Evolutionary conservation across 2,113 vertebrate species (phyloP).

Genomic region (Ciconia boyciana): DNA sequence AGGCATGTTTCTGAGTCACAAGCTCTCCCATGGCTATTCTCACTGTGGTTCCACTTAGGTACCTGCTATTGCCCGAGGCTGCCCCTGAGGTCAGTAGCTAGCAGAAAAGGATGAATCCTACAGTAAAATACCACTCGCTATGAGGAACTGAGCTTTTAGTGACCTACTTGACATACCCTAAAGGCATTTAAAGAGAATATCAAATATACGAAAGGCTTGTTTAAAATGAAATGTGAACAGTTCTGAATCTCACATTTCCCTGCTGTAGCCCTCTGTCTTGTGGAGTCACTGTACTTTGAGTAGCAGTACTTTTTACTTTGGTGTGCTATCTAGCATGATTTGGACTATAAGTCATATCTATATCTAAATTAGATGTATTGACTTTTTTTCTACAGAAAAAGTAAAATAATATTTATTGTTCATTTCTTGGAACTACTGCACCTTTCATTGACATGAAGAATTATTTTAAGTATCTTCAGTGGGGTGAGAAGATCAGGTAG

Average conservation of each 20-base stretch:
- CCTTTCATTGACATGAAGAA: not conserved
- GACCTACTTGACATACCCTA: conserved; percentile 56
- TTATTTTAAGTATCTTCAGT: conserved; percentile 37
- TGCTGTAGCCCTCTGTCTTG: not conserved
- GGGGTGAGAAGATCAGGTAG: not conserved
- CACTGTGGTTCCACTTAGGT: not conserved
- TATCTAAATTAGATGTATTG: conserved; percentile 24
- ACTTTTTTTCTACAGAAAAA: not conserved
- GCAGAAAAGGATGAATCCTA: not conserved
- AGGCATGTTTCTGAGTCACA: not conserved
- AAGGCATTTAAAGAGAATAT: conserved; percentile 44
- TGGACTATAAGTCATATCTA: not conserved
- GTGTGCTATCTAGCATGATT: not conserved
- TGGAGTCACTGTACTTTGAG: not conserved
- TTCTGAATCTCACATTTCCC: not conserved
- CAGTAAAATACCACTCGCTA: conserved; percentile 18
- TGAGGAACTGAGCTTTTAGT: conserved; percentile 38
- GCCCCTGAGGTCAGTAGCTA: not conserved
- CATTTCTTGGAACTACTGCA: not conserved
- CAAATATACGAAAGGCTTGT: conserved; percentile 4
- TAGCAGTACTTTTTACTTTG: conserved; percentile 13
- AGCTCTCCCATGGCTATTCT: not conserved
- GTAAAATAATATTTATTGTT: not conserved
- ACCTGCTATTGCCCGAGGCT: conserved; percentile 19
- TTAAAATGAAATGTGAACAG: conserved; percentile 26